These are phyloP conservation scores for Dorcus parallelipipedus DNA, from an alignment of 2,888 invertebrate genomes.

Conservation along the genomic window DNA sequence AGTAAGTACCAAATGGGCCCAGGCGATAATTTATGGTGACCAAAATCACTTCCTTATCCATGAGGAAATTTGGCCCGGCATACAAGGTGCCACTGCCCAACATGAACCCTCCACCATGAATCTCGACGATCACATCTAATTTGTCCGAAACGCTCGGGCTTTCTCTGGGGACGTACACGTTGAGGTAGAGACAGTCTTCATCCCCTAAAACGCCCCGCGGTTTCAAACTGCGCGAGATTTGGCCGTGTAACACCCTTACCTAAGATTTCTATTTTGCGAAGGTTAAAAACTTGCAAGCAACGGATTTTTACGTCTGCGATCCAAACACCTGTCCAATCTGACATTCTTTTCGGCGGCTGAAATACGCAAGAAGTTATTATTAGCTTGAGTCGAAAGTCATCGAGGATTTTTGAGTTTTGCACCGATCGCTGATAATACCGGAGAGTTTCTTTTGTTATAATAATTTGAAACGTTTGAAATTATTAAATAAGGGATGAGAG, in stretches of 20 bases:
- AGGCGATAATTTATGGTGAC: constrained; percentile 43
- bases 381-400: no score
- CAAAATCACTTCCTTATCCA: constrained; percentile 43
- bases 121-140: constrained; percentile 47
- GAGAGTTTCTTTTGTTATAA: no score
- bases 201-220: constrained; percentile 44
- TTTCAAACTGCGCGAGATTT: no score
- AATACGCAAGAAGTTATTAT: neutral
- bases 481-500: neutral
- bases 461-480: no score
- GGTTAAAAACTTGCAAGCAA: constrained; percentile 13
- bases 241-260: neutral
- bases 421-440: no score
- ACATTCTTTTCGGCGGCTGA: constrained; percentile 19
- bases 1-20: constrained; percentile 30
- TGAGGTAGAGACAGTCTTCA: constrained; percentile 66
- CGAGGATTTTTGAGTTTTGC: no score
- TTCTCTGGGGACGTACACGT: constrained; percentile 59
- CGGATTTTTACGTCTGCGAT: constrained; percentile 15
- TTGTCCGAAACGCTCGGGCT: constrained; percentile 39
- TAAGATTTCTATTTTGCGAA: neutral
- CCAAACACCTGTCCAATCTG: constrained; percentile 24
- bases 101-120: constrained; percentile 52
- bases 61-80: constrained; percentile 49
- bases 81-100: constrained; percentile 30